Percentiles rank a stretch among this genome's conserved stretches.
These are phyloP conservation scores for Rotaria magnacalcarata DNA, from an alignment of 2,888 invertebrate genomes.

Conservation along the genomic window DNA sequence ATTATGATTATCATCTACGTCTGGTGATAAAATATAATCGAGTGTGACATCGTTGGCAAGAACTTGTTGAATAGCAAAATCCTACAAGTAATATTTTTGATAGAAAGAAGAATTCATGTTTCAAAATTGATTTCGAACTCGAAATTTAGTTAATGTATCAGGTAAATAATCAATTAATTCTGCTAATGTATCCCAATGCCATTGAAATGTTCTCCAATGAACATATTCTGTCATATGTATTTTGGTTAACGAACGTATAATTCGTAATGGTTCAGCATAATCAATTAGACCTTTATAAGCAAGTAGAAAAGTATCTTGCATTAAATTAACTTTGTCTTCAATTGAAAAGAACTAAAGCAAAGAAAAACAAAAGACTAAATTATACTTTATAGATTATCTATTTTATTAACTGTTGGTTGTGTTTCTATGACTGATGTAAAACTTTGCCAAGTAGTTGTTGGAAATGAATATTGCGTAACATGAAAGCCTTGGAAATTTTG, in stretches of 20 bases:
- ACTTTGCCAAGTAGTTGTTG: background rate
- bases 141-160: slow-evolving; percentile 28
- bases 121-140: background rate
- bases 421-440: background rate
- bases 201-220: slow-evolving; percentile 44
- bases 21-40: background rate
- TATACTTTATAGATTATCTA: background rate
- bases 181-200: slow-evolving; percentile 43
- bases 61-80: background rate
- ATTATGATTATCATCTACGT: background rate
- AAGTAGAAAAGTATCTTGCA: slow-evolving; percentile 38
- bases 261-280: slow-evolving; percentile 7
- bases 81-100: background rate
- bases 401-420: slow-evolving; percentile 14
- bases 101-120: too few relatives aligned
- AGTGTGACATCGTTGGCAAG: background rate
- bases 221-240: slow-evolving; percentile 33
- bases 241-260: slow-evolving; percentile 18
- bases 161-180: slow-evolving; percentile 40
- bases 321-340: slow-evolving; percentile 40
- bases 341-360: slow-evolving; percentile 37
- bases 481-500: slow-evolving; percentile 40
- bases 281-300: slow-evolving; percentile 37
- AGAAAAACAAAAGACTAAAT: background rate
- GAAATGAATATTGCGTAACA: slow-evolving; percentile 37